Percentiles rank a stretch among this genome's conserved stretches.
These are phyloP conservation scores for Nemoura dubitans DNA, from an alignment of 2,888 invertebrate genomes.

Conservation along the genomic window DNA sequence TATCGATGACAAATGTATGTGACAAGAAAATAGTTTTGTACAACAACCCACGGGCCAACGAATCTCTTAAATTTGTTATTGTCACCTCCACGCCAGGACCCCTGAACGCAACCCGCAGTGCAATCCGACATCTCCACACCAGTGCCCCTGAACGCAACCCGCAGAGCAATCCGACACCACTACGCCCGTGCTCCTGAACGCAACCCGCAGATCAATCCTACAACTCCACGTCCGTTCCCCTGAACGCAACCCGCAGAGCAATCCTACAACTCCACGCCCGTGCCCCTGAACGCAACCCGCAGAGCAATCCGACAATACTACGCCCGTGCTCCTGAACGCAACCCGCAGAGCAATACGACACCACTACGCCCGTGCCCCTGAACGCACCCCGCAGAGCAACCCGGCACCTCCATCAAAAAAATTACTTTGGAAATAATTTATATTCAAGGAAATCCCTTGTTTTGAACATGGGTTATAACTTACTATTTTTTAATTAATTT, in stretches of 20 bases:
- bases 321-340: too few species aligned
- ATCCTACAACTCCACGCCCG: too few species aligned
- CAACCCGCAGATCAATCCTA: background rate
- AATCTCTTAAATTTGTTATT: background rate
- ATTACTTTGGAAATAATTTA: too few species aligned
- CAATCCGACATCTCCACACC: background rate
- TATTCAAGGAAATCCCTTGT: too few species aligned
- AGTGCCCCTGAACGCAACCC: background rate
- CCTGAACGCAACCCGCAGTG: background rate
- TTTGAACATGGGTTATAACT: too few species aligned
- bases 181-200: background rate
- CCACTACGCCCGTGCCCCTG: too few species aligned
- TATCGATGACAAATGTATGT: background rate
- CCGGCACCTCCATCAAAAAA: background rate
- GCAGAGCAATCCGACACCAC: background rate
- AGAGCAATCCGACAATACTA: too few species aligned
- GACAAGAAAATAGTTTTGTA: background rate
- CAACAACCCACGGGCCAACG: too few species aligned
- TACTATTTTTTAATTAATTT: too few species aligned
- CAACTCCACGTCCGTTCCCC: background rate
- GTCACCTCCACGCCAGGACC: background rate
- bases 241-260: background rate
- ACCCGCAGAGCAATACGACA: too few species aligned
- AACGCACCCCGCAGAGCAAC: background rate
- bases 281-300: background rate